Percentiles rank a stretch among this genome's conserved stretches.
phyloP scores from a whole-genome alignment of 2,888 invertebrate species.

The Sialis fuliginosa region DNA sequence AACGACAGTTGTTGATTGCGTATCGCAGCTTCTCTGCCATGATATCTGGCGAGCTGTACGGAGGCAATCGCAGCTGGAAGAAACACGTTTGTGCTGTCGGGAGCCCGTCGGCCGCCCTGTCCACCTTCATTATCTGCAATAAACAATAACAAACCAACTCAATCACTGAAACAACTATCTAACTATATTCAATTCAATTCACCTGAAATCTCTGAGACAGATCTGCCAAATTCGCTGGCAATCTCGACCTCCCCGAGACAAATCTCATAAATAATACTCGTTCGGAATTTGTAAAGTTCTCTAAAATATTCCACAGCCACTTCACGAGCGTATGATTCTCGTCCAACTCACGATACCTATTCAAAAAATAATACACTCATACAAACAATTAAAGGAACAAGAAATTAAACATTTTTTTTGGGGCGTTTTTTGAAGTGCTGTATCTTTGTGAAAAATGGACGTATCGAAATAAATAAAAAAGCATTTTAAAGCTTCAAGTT shows the following conservation, averaged over 20 bases:
- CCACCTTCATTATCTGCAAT: constrained; percentile 33
- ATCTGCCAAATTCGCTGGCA: constrained; percentile 45
- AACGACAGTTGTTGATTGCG: constrained; percentile 46
- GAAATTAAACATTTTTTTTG: too few species aligned
- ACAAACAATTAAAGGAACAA: too few species aligned
- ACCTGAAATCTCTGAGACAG: constrained; percentile 46
- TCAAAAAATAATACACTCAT: constrained; percentile 10
- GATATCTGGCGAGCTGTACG: constrained; percentile 36
- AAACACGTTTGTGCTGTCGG: constrained; percentile 45
- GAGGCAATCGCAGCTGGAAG: constrained; percentile 43
- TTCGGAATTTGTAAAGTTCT: constrained; percentile 40
- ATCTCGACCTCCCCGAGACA: constrained; percentile 42
- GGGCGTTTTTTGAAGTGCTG: too few species aligned
- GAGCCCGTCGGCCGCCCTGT: constrained; percentile 35
- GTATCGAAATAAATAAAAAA: too few species aligned
- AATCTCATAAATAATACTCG: constrained; percentile 45
- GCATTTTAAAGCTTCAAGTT: too few species aligned
- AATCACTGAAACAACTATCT: not conserved
- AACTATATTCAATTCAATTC: constrained; percentile 3
- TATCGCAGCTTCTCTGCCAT: constrained; percentile 42
- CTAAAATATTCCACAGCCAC: constrained; percentile 46
- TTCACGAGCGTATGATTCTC: constrained; percentile 37
- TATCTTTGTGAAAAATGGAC: too few species aligned
- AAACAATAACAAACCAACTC: not conserved
- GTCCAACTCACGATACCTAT: constrained; percentile 42